These are phyloP conservation scores for Thalassarche chlororhynchos DNA, from an alignment of 2,113 vertebrate genomes.

Conservation along the genomic window DNA sequence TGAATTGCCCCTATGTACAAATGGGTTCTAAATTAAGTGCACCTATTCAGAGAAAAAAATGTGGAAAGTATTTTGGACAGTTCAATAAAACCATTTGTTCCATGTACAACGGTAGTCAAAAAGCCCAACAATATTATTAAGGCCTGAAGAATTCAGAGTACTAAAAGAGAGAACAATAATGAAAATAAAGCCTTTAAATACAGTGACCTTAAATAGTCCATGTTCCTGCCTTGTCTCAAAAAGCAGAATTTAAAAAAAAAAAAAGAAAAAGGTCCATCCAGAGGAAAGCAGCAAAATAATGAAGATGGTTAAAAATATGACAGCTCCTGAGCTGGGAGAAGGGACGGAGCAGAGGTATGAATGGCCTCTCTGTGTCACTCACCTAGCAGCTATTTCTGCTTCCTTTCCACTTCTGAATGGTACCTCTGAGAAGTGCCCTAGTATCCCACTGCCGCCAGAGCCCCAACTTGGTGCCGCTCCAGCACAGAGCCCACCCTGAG, in stretches of 20 bases:
- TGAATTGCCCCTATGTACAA: slow-evolving; percentile 13
- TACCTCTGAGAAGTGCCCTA: background rate
- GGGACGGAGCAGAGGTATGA: background rate
- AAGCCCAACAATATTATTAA: slow-evolving; percentile 32
- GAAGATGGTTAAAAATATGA: background rate
- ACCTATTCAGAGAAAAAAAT: slow-evolving; percentile 45
- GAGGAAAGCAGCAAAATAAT: background rate
- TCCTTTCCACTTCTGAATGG: background rate
- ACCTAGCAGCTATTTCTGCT: background rate
- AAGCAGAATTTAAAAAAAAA: background rate
- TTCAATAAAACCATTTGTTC: slow-evolving; percentile 49
- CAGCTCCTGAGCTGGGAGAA: background rate
- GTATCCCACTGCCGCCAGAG: fast-evolving
- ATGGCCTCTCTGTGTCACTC: background rate
- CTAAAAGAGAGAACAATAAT: slow-evolving; percentile 10
- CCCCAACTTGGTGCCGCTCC: fast-evolving
- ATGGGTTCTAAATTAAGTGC: slow-evolving; percentile 53
- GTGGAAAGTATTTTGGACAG: slow-evolving; percentile 46
- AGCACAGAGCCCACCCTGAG: background rate
- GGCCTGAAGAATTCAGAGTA: background rate
- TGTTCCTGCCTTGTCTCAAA: background rate
- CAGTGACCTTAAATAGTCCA: background rate
- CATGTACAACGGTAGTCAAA: background rate
- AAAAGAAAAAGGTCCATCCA: background rate
- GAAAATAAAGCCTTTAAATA: slow-evolving; percentile 32